A percentile compares a stretch with the other conserved stretches of the same genome.
Evolutionary conservation across 2,797 vertebrate species (phyloP).

Genomic region (Coranthus polyacanthus): DNA sequence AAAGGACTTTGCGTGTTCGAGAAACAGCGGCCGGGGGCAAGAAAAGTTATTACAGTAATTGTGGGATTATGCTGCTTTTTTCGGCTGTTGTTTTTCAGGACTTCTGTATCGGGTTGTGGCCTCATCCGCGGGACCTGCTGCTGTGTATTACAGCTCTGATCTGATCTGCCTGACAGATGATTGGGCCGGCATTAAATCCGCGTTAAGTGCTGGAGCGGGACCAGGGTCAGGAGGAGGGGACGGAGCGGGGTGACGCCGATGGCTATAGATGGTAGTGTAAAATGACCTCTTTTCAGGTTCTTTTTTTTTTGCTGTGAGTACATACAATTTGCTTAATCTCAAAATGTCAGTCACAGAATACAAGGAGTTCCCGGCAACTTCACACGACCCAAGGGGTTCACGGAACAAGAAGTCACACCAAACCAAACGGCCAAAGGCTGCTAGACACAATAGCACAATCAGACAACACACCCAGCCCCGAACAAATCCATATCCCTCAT

Average conservation of each 20-base stretch:
- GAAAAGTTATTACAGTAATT: constrained; percentile 72
- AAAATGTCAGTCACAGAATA: neutral
- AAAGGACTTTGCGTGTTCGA: constrained; percentile 31
- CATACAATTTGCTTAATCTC: neutral
- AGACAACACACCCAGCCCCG: too few relatives aligned
- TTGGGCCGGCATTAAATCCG: constrained; percentile 73
- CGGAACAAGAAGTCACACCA: too few relatives aligned
- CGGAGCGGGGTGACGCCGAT: constrained; percentile 20
- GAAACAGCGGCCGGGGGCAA: constrained; percentile 11
- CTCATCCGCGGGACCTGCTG: constrained; percentile 63
- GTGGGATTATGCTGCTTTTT: constrained; percentile 73
- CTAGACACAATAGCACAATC: too few relatives aligned
- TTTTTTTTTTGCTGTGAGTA: neutral
- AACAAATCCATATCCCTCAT: too few relatives aligned
- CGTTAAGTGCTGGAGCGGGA: constrained; percentile 80
- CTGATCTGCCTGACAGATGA: constrained; percentile 73
- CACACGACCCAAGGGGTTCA: too few relatives aligned
- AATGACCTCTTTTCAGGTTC: constrained; percentile 59
- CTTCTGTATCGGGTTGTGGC: constrained; percentile 39
- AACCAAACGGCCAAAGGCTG: too few relatives aligned
- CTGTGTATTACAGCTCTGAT: constrained; percentile 73
- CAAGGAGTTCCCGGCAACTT: too few relatives aligned
- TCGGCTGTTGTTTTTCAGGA: constrained; percentile 65
- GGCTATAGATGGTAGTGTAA: constrained; percentile 13
- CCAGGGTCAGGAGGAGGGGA: constrained; percentile 49